phyloP scores from a whole-genome alignment of 2,888 invertebrate species.

The Abrostola triplasia region DNA sequence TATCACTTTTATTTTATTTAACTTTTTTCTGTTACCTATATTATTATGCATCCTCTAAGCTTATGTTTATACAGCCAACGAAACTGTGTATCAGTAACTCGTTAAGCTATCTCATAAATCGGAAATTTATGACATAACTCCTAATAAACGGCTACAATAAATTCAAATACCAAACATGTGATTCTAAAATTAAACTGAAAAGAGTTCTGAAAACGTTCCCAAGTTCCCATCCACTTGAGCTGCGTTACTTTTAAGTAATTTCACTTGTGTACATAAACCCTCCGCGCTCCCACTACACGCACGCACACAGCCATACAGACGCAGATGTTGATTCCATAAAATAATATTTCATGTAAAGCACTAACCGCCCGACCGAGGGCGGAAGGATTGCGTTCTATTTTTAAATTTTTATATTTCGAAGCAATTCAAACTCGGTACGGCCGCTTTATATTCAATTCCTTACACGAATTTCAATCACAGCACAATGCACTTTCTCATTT shows the following conservation, averaged over 20 bases:
- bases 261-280: conserved; percentile 84
- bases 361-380: conserved; percentile 85
- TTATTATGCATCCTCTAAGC: conserved; percentile 42
- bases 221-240: conserved; percentile 84
- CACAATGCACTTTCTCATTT: conserved; percentile 31
- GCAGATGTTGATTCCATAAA: conserved; percentile 89
- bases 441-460: conserved; percentile 62
- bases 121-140: conserved; percentile 58
- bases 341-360: conserved; percentile 89
- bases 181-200: conserved; percentile 64
- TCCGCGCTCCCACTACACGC: conserved; percentile 67
- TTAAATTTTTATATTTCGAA: conserved; percentile 85
- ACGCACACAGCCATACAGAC: conserved; percentile 76
- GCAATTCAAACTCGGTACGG: conserved; percentile 75
- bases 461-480: conserved; percentile 47
- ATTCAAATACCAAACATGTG: conserved; percentile 58
- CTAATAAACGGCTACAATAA: conserved; percentile 56
- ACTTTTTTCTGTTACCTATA: conserved; percentile 30
- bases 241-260: conserved; percentile 84
- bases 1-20: conserved; percentile 45
- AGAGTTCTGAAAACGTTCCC: conserved; percentile 77
- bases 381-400: conserved; percentile 89
- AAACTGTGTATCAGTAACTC: conserved; percentile 51
- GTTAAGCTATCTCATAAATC: conserved; percentile 53
- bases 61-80: conserved; percentile 44